Base-by-base conservation (phyloP, 2,113 vertebrate species). In the Phalacrocorax brasilianus region DNA sequence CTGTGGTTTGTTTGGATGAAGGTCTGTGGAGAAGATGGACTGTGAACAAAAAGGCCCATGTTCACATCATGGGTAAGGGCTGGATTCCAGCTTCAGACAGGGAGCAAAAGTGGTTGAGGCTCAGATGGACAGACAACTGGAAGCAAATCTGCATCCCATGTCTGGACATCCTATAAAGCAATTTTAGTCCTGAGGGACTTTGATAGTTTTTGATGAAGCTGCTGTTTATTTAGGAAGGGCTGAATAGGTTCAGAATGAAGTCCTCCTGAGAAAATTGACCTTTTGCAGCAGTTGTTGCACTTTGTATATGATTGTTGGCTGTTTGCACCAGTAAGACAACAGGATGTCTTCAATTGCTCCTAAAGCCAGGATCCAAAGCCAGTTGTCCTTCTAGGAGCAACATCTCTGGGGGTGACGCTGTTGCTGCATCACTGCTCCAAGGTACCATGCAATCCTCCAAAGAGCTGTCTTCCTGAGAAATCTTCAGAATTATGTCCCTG, bases 1-100 rank as follows among this genome's bases (percentile, higher is more conserved):
- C 72, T 74, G 5, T 45, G 26, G 52, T 63, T 88, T 68, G 16
- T 68, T 67, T 18, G 0, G 9, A 40, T 33, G n/a, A 93, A 86
- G 42, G 30, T 23, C 8, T 0, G 0, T 44, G 61, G 28, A 32
- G 5, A 66, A 82, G 50, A 52, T 1, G 24, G 52, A 32, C 20
- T 3, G 1, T 14, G 30, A 55, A 30, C 9, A 78, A 84, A 28
- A 40, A 45, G 8, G 30, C 32, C 26, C 5, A 1, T 3, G 3
- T 33, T 72, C 23, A 49, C 14, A 24, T 6, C 1, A 3, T 10
- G n/a, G 26, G 35, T 23, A 70, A 50, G 63, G 91, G 7, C 7
- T 80, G 30, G 12, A 5, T 66, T 83, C 79, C 33, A n/a, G 28
- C 35, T 86, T 77, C 45, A 62, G 38, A 14, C 5, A 55, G 22